These are phyloP conservation scores for Zoroaster sp. DNA, from an alignment of 53 echinoderm and acorn worm species.

Conservation along the genomic window DNA sequence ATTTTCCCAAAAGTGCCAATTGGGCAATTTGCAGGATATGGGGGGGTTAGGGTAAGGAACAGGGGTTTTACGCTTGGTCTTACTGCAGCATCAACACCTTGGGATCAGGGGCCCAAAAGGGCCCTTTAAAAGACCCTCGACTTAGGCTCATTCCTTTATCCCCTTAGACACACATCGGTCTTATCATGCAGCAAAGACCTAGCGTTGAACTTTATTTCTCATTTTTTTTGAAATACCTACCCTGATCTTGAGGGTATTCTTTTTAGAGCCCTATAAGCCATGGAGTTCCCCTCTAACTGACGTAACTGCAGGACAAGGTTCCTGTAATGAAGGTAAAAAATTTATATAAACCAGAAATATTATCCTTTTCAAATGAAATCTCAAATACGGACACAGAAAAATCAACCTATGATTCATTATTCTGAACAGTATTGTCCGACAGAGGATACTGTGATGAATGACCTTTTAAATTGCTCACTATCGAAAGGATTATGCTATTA, in stretches of 20 bases:
- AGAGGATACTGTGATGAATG: no score
- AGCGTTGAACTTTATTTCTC: no score
- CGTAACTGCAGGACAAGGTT: conserved; percentile 80
- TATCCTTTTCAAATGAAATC: not conserved
- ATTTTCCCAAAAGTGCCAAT: no score
- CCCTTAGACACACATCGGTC: no score
- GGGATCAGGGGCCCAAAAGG: no score
- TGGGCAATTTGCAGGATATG: no score
- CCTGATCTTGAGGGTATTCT: conserved; percentile 68
- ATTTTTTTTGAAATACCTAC: conserved; percentile 38
- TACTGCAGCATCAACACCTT: not conserved
- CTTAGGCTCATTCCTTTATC: no score
- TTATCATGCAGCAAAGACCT: no score
- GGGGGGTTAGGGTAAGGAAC: not conserved
- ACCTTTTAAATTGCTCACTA: not conserved
- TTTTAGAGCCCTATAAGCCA: conserved; percentile 72
- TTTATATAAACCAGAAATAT: not conserved
- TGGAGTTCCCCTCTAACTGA: conserved; percentile 83
- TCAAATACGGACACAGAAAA: not conserved
- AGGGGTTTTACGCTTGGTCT: no score
- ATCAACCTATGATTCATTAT: not conserved
- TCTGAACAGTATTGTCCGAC: no score
- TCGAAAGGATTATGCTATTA: not conserved
- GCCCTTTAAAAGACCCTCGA: not conserved
- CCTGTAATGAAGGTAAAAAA: not conserved